These are phyloP conservation scores for Malacoctenus gilli DNA, from an alignment of 2,797 vertebrate species.

Conservation along the genomic window DNA sequence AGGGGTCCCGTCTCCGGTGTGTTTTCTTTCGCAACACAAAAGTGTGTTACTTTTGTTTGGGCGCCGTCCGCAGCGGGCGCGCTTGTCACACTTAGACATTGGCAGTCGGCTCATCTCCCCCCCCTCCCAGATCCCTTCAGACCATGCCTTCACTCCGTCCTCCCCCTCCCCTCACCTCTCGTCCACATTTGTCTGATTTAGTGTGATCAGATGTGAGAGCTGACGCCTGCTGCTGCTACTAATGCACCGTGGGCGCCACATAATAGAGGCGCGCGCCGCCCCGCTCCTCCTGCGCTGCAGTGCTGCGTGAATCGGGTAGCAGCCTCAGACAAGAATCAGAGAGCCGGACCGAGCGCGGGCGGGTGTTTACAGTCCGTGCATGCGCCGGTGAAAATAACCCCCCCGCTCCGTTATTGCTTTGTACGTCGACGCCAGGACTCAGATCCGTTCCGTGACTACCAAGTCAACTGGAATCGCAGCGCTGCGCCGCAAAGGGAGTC, in stretches of 20 bases:
- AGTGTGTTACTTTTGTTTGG: slow-evolving; percentile 44
- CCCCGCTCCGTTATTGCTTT: slow-evolving; percentile 91
- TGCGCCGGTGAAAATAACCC: slow-evolving; percentile 90
- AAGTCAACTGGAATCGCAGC: slow-evolving; percentile 93
- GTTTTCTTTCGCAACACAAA: background rate
- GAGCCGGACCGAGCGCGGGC: slow-evolving; percentile 95
- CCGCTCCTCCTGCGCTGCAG: slow-evolving; percentile 72
- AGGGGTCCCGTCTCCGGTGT: slow-evolving; percentile 24
- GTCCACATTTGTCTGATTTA: slow-evolving; percentile 96
- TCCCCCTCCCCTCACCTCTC: slow-evolving; percentile 87
- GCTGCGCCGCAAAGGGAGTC: slow-evolving; percentile 90
- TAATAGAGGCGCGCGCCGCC: slow-evolving; percentile 84
- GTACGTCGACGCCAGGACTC: slow-evolving; percentile 86
- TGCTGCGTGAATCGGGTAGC: slow-evolving; percentile 93
- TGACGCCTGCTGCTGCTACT: slow-evolving; percentile 90
- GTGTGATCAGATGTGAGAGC: slow-evolving; percentile 98
- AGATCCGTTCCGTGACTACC: background rate
- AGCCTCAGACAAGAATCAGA: slow-evolving; percentile 66
- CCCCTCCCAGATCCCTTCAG: slow-evolving; percentile 50
- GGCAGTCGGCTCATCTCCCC: slow-evolving; percentile 62
- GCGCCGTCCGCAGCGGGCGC: slow-evolving; percentile 19
- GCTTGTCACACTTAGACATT: slow-evolving; percentile 45
- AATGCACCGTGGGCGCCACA: slow-evolving; percentile 87
- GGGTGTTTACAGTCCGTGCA: slow-evolving; percentile 88
- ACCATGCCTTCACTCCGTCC: slow-evolving; percentile 69